Evolutionary conservation across 2,797 vertebrate genomes (phyloP), one percentile per base, ranked within the genome.

Genomic region (Miopithecus talapoin): DNA sequence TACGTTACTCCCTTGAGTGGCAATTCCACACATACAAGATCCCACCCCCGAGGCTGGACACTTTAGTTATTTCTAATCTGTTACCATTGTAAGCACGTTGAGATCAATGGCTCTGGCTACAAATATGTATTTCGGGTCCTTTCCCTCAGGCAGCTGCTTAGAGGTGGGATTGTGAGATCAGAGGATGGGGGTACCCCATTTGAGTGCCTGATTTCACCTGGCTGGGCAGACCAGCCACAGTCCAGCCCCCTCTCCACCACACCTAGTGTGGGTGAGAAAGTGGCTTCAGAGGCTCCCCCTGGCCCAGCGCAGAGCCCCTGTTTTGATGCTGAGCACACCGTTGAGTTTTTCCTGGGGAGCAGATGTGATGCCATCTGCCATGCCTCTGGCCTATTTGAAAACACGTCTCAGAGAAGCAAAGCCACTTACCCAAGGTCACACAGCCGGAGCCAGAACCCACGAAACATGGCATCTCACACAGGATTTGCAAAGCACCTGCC

Each of bases 21-120:
- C 24, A 14, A 12, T 14, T 7, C 22, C 14, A 16, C n/a, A 33
- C 0, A 0, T 4, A 3, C 8, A 8, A 41, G 19, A 33, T 8
- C 2, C 5, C 17, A 6, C 48, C 8, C 16, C 10, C 0, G 11
- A 16, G 5, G 50, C 30, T 36, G 21, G 85, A 24, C 12, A 1
- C 5, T 11, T 83, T 14, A 36, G 46, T 55, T 50, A 17, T 46
- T 57, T n/a, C 72, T 85, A 46, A 36, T 36, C 53, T 76, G 72
- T 88, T 33, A 26, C 50, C 10, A 0, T 46, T n/a, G 14, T 72
- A 61, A 74, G 68, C 12, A 8, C 0, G 0, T 14, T 28, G 7
- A 5, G 4, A 17, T 4, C 17, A 74, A 22, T 12, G 11, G 8
- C 8, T 85, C 43, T 2, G 4, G 41, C 30, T 21, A 39, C 21